Evolutionary conservation across 2,113 vertebrate genomes (phyloP).

Genomic region (Taxidea taxus): DNA sequence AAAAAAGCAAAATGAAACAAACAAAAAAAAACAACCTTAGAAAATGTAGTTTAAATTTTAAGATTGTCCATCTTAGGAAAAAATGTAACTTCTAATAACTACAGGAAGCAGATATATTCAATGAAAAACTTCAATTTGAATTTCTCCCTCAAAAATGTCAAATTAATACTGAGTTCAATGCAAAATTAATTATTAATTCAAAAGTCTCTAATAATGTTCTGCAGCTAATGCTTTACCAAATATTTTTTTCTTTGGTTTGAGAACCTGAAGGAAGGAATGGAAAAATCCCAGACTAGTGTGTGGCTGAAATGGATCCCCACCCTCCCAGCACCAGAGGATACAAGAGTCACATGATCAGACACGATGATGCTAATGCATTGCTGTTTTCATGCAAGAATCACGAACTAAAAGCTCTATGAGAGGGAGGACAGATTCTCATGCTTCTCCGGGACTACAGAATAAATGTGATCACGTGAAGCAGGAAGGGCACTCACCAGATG

Average conservation of each 20-base stretch:
- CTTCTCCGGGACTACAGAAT: not conserved
- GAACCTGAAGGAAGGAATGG: not conserved
- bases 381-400: fast-evolving
- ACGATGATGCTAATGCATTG: fast-evolving
- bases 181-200: not conserved
- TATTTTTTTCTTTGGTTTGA: not conserved
- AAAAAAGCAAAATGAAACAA: no score
- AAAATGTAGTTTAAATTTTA: conserved; percentile 26
- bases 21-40: no score
- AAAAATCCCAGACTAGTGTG: not conserved
- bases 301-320: not conserved
- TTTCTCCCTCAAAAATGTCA: conserved; percentile 19
- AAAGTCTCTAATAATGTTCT: not conserved
- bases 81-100: not conserved
- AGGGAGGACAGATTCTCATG: not conserved
- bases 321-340: not conserved
- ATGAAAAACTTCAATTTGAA: not conserved
- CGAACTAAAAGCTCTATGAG: not conserved
- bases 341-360: fast-evolving
- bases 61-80: not conserved
- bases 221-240: not conserved
- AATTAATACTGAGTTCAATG: not conserved
- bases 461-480: no score
- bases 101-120: not conserved
- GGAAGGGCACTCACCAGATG: conserved; percentile 86